Evolutionary conservation across 2,797 vertebrate species (phyloP), one percentile per base, ranked within the genome.

Genomic region (Spinus pinus): DNA sequence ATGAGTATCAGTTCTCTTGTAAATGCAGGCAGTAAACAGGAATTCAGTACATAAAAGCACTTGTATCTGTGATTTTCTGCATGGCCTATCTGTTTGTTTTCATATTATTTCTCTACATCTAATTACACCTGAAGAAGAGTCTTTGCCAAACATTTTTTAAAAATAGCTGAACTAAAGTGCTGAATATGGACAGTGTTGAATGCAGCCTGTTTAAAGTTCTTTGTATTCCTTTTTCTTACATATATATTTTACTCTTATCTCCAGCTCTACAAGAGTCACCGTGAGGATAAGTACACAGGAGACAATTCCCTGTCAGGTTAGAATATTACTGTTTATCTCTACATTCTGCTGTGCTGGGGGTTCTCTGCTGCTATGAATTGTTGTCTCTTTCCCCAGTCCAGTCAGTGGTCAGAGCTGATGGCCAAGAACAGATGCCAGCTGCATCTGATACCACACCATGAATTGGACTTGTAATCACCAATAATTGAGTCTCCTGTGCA

Each of bases 291-390:
- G 94, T 96, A 96, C 93, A 95, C 98, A 28, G 98, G 98, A 95
- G 99, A 99, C 80, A 98, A 98, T 94, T 97, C 98, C 81, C 98
- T 98, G 65, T 98, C 99, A 99, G 99, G 99, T 99, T 97, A 97
- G 98, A 96, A 66, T 51, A 28, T 30, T 82, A 21, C 20, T 1
- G 27, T 91, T 96, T 96, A 74, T 81, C 31, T 90, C 69, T 74
- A 51, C 47, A 51, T 78, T 51, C 22, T 0, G 0, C 62, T 66
- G 44, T 66, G 53, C 73, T 67, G 42, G 31, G 4, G 39, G 31
- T 56, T 60, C 64, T 90, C 72, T 86, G 62, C n/a, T 73, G 27
- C 18, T 81, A 14, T 44, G 41, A 61, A 44, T 54, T 30, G 35
- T 49, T 90, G 14, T 69, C 27, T 81, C 65, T 94, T 86, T 31